These are phyloP conservation scores for Drosophila monieri DNA, from an alignment of 2,888 invertebrate genomes.

Conservation along the genomic window DNA sequence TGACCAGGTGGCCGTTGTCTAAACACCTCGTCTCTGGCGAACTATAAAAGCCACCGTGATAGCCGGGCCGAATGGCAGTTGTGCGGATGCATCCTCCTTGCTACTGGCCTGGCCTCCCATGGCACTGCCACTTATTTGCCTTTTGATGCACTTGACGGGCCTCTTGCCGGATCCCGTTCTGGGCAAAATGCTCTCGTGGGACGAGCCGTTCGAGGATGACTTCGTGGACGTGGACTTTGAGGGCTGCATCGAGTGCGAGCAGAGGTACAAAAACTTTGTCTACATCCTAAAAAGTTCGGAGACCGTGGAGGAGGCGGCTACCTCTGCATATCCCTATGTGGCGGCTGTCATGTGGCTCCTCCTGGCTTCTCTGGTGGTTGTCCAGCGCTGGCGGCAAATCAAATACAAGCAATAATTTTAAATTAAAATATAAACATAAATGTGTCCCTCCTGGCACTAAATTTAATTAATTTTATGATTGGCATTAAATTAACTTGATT, in stretches of 20 bases:
- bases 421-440: constrained; percentile 3
- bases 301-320: background rate
- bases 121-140: constrained; percentile 8
- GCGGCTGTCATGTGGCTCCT: constrained; percentile 52
- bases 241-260: constrained; percentile 47
- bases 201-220: constrained; percentile 43
- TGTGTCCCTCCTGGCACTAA: background rate
- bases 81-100: background rate
- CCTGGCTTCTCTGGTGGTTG: constrained; percentile 23
- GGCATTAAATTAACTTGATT: background rate
- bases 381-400: constrained; percentile 35
- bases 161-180: constrained; percentile 2
- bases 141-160: constrained; percentile 33
- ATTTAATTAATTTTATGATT: background rate
- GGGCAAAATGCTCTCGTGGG: background rate
- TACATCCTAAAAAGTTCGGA: constrained; percentile 36
- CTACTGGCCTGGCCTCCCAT: background rate
- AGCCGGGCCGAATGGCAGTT: background rate
- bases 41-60: constrained; percentile 4
- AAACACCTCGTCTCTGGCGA: background rate
- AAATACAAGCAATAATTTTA: background rate
- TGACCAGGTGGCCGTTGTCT: background rate
- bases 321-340: constrained; percentile 39
- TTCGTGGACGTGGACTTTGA: constrained; percentile 49
- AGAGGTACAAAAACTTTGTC: constrained; percentile 56